These are phyloP conservation scores for Vultur gryphus DNA, from an alignment of 2,797 vertebrate species.

Conservation along the genomic window DNA sequence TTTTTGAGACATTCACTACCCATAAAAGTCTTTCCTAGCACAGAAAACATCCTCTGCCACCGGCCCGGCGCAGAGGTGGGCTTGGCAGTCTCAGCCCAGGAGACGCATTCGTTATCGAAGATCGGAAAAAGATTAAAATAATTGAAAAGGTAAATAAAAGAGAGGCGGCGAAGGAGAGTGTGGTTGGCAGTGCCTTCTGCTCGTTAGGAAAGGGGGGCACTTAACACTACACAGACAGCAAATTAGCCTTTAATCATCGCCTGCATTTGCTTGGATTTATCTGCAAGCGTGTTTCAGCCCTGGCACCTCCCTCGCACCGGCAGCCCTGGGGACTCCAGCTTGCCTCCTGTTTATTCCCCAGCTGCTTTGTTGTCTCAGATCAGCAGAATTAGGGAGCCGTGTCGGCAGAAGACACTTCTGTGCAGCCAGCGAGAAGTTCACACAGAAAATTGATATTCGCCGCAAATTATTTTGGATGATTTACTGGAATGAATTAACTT, in stretches of 20 bases:
- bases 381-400: conserved; percentile 58
- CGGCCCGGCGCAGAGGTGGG: rapidly evolving
- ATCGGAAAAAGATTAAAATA: background rate
- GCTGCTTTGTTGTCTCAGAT: conserved; percentile 61
- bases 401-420: conserved; percentile 53
- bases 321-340: conserved; percentile 35
- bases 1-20: background rate
- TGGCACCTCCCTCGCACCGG: background rate
- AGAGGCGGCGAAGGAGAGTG: conserved; percentile 28
- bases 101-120: rapidly evolving
- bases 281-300: conserved; percentile 19
- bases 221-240: conserved; percentile 66
- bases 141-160: conserved; percentile 49
- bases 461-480: conserved; percentile 67
- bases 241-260: conserved; percentile 73
- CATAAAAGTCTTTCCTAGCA: background rate
- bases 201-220: conserved; percentile 57
- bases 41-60: background rate
- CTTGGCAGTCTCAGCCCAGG: background rate
- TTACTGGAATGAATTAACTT: conserved; percentile 68
- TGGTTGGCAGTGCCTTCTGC: background rate
- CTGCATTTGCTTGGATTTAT: conserved; percentile 14
- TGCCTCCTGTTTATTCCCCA: conserved; percentile 60
- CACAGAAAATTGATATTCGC: conserved; percentile 58
- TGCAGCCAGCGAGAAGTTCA: conserved; percentile 60